Percentiles rank a stretch among this genome's conserved stretches.
Conservation (phyloP, 1,140 invertebrate species). For the Cardiocondyla obscurior region DNA sequence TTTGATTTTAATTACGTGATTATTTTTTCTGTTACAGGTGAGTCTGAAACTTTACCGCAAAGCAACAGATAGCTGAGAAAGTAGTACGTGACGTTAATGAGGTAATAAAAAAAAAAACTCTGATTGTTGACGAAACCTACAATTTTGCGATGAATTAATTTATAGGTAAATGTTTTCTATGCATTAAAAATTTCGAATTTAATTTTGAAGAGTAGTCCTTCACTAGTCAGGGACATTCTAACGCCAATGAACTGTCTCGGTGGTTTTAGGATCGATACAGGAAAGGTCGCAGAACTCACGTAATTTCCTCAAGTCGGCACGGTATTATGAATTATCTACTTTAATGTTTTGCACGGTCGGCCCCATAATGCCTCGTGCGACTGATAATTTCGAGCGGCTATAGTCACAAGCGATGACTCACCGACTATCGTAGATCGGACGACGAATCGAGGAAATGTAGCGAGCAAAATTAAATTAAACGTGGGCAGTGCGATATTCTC, state of each 20-base stretch:
- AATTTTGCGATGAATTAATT: background rate
- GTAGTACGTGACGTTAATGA: background rate
- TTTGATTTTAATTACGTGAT: background rate
- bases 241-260: background rate
- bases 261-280: conserved; percentile 17
- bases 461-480: conserved; percentile 1
- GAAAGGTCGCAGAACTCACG: conserved; percentile 24
- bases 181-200: too few species aligned
- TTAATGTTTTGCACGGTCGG: conserved; percentile 8
- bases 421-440: background rate
- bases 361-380: background rate
- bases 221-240: background rate
- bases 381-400: conserved; percentile 5
- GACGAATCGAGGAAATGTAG: conserved; percentile 1
- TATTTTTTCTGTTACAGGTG: conserved; percentile 41
- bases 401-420: conserved; percentile 17
- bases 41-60: conserved; percentile 15
- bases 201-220: background rate
- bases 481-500: background rate
- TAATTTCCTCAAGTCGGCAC: conserved; percentile 36
- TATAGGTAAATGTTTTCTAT: too few species aligned
- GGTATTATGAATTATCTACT: conserved; percentile 36
- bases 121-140: background rate
- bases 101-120: background rate
- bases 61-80: background rate